phyloP scores from a whole-genome alignment of 2,797 vertebrate species.

The Pangasius mekongensis region DNA sequence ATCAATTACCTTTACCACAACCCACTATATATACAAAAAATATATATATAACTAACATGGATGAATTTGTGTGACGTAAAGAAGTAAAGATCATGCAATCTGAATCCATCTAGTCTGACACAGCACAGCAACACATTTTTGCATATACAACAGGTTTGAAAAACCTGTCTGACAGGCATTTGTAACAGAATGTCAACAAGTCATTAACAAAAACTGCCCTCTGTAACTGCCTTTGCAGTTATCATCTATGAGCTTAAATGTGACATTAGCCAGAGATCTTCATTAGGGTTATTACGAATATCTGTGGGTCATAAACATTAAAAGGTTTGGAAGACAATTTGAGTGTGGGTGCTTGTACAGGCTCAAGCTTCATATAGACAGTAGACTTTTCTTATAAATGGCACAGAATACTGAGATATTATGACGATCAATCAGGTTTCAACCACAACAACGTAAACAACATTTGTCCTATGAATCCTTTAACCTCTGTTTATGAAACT shows the following conservation, averaged over 20 bases:
- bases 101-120: slow-evolving; percentile 1
- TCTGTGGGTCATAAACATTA: slow-evolving; percentile 1
- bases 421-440: neutral
- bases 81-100: neutral
- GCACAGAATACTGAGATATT: neutral
- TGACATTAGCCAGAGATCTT: slow-evolving; percentile 1
- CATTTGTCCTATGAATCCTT: neutral
- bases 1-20: neutral
- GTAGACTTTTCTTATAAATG: neutral
- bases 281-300: neutral
- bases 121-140: neutral
- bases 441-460: slow-evolving; percentile 6
- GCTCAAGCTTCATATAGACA: neutral
- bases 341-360: too few relatives aligned
- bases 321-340: neutral
- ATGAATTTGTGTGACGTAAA: neutral
- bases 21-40: neutral
- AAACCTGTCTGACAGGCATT: neutral
- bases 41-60: neutral
- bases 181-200: slow-evolving; percentile 12
- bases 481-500: neutral
- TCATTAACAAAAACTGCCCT: neutral
- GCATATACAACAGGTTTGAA: neutral
- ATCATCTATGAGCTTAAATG: neutral
- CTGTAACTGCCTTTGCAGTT: neutral